These are phyloP conservation scores for Emydocephalus ijimae DNA, from an alignment of 2,113 vertebrate species.

Conservation along the genomic window DNA sequence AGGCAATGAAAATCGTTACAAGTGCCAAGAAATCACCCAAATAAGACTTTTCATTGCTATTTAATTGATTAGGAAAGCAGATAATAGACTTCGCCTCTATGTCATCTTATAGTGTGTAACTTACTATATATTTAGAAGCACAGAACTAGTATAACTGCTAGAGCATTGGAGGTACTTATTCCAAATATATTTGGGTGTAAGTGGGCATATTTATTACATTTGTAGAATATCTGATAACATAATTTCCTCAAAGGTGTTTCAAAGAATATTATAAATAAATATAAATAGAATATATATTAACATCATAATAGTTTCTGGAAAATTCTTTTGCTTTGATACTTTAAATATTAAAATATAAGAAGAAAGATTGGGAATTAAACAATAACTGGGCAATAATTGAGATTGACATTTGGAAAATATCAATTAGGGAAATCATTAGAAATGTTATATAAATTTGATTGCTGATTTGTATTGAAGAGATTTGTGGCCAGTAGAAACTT, in stretches of 20 bases:
- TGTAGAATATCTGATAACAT: neutral
- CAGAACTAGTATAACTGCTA: neutral
- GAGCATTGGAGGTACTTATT: neutral
- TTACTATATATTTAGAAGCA: neutral
- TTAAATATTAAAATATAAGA: neutral
- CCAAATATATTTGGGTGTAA: neutral
- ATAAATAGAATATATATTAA: neutral
- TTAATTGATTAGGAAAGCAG: neutral
- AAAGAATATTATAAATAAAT: neutral
- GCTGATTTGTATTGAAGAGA: slow-evolving; percentile 39
- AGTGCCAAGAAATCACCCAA: neutral
- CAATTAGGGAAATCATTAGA: slow-evolving; percentile 10
- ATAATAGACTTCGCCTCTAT: slow-evolving; percentile 8
- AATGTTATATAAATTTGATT: slow-evolving; percentile 23
- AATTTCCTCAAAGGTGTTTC: slow-evolving; percentile 1
- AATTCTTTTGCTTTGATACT: neutral
- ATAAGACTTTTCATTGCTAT: neutral
- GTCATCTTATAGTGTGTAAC: neutral
- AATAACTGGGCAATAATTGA: neutral
- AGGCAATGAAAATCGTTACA: neutral
- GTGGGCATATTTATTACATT: neutral
- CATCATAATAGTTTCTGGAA: neutral
- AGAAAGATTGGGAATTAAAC: slow-evolving; percentile 1
- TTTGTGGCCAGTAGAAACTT: slow-evolving; percentile 31
- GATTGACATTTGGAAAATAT: neutral